phyloP scores from a whole-genome alignment of 1,140 invertebrate species.

The Reticulitermes speratus region DNA sequence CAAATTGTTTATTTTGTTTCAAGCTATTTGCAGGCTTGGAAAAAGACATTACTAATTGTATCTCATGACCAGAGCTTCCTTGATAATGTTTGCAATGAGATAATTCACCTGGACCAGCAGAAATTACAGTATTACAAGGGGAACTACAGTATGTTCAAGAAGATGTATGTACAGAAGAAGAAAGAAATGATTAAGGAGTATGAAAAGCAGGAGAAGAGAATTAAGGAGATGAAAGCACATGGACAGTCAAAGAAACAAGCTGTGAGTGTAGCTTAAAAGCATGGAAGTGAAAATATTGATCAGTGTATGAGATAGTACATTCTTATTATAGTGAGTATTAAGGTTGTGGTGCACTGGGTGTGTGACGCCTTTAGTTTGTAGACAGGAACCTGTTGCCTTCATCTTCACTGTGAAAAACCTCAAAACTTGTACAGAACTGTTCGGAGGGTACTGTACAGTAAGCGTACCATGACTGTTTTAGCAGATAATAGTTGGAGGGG shows the following conservation, averaged over 20 bases:
- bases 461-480: too few species aligned
- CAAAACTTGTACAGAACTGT: too few species aligned
- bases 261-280: conserved; percentile 49
- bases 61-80: conserved; percentile 99
- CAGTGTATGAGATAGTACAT: too few species aligned
- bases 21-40: conserved; percentile 94
- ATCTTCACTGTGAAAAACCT: too few species aligned
- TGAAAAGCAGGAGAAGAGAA: conserved; percentile 95
- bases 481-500: too few species aligned
- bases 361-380: too few species aligned
- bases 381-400: too few species aligned
- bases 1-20: conserved; percentile 26
- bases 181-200: conserved; percentile 97
- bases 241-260: conserved; percentile 95
- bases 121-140: conserved; percentile 98
- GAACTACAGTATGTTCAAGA: conserved; percentile 98
- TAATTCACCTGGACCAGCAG: conserved; percentile 93
- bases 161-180: conserved; percentile 95
- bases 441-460: too few species aligned
- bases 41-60: conserved; percentile 95
- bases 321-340: too few species aligned
- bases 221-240: conserved; percentile 92
- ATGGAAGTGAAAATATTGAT: too few species aligned
- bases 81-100: conserved; percentile 98
- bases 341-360: too few species aligned